Percentiles rank a stretch among this genome's conserved stretches.
Conservation (phyloP, 2,797 vertebrate genomes). For the Falco berigora region DNA sequence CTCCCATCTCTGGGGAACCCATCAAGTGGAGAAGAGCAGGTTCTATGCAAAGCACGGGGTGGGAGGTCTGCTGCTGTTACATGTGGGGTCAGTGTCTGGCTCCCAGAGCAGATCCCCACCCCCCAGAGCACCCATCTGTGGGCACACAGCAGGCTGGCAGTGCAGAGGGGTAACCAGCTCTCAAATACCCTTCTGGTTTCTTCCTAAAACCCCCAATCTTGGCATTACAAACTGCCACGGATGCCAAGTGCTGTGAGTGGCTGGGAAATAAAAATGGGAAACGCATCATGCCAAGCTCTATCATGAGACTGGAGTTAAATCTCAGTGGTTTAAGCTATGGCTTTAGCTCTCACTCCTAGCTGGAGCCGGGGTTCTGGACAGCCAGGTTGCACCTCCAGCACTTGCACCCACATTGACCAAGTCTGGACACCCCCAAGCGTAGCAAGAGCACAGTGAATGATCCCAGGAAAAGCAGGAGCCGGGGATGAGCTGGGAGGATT, state of each 20-base stretch:
- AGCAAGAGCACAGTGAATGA: not conserved
- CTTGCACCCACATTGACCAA: not conserved
- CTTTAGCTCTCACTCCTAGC: not conserved
- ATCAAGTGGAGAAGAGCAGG: not conserved
- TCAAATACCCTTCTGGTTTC: not conserved
- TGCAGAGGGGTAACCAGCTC: not conserved
- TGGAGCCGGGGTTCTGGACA: rapidly evolving
- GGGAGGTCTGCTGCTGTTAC: not conserved
- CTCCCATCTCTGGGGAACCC: not conserved
- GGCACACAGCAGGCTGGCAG: not conserved
- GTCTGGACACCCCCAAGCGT: not conserved
- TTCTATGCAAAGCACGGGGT: not conserved
- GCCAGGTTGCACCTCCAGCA: not conserved
- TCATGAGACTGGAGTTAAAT: not conserved
- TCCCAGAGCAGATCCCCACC: not conserved
- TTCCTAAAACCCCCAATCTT: not conserved
- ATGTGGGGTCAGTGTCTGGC: not conserved
- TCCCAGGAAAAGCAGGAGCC: not conserved
- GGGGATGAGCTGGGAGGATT: not conserved
- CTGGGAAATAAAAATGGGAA: not conserved
- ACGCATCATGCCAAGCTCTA: not conserved
- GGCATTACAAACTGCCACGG: not conserved
- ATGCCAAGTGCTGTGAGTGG: not conserved
- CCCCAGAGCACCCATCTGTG: not conserved
- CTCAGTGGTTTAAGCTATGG: not conserved